Conservation (phyloP, 2,113 vertebrate genomes). For the Epinephelus lanceolatus region DNA sequence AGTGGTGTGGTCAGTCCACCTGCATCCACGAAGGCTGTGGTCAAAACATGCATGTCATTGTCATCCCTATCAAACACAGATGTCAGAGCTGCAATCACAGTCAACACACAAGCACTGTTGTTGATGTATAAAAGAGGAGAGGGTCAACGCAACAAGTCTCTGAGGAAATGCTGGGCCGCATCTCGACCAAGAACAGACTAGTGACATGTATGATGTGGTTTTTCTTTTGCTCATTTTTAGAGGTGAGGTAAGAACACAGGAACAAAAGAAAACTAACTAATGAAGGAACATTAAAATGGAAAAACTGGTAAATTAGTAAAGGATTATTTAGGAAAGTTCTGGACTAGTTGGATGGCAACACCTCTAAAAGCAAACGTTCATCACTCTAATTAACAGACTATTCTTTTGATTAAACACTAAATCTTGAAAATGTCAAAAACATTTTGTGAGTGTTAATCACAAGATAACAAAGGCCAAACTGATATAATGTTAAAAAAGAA, state of each 20-base stretch:
- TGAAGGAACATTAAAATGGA: no score
- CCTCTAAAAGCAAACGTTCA: neutral
- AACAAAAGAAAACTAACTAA: neutral
- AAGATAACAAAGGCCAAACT: neutral
- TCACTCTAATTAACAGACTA: neutral
- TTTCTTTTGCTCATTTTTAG: neutral
- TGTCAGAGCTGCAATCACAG: slow-evolving; percentile 29
- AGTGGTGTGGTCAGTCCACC: slow-evolving; percentile 16
- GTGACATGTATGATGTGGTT: neutral
- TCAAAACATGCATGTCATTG: slow-evolving; percentile 38
- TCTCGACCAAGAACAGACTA: neutral
- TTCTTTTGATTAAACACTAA: neutral
- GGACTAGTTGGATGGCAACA: neutral
- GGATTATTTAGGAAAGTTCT: no score
- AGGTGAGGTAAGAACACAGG: neutral
- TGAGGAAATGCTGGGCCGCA: neutral
- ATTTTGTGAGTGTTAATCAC: neutral
- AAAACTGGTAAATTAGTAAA: neutral
- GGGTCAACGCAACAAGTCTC: slow-evolving; percentile 1
- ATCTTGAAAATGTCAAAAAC: neutral
- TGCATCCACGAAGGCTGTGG: slow-evolving; percentile 21
- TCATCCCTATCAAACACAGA: slow-evolving; percentile 46
- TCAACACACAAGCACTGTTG: slow-evolving; percentile 34
- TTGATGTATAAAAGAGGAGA: slow-evolving; percentile 17
- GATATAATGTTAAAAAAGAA: no score